Evolutionary conservation across 2,113 vertebrate species (phyloP).

Genomic region (Paramisgurnus dabryanus): DNA sequence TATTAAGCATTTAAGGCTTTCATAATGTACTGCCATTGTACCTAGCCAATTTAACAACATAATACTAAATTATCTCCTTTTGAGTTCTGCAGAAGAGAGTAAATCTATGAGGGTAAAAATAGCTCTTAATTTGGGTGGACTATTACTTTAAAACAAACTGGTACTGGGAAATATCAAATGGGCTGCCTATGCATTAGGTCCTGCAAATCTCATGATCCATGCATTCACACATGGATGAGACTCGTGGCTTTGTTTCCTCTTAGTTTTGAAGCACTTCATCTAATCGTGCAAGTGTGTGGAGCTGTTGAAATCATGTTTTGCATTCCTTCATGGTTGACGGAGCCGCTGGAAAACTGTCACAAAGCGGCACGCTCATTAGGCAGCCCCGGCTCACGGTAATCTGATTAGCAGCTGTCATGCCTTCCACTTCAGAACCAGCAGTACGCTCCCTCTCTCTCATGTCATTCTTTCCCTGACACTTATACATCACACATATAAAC

Average conservation of each 20-base stretch:
- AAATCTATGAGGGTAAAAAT: neutral
- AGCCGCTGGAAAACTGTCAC: constrained; percentile 71
- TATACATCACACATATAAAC: constrained; percentile 17
- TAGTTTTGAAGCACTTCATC: constrained; percentile 64
- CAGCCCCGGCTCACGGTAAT: constrained; percentile 73
- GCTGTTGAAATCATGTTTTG: constrained; percentile 68
- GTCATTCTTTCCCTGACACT: constrained; percentile 11
- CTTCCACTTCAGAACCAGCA: constrained; percentile 67
- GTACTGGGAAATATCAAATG: neutral
- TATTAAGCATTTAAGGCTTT: too few relatives aligned
- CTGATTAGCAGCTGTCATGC: constrained; percentile 78
- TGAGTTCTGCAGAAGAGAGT: too few relatives aligned
- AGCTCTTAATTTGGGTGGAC: neutral
- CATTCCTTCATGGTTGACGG: constrained; percentile 70
- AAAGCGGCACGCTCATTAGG: constrained; percentile 77
- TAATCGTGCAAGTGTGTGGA: constrained; percentile 66
- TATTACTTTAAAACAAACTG: neutral
- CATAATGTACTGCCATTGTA: too few relatives aligned
- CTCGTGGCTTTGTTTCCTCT: constrained; percentile 61
- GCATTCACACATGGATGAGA: constrained; percentile 67
- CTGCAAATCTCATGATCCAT: constrained; percentile 67
- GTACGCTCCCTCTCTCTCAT: constrained; percentile 52
- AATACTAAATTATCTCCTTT: too few relatives aligned
- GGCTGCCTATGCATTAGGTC: constrained; percentile 51
- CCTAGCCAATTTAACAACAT: too few relatives aligned